These are phyloP conservation scores for Poecilia velifera DNA, from an alignment of 2,797 vertebrate species.

Conservation along the genomic window DNA sequence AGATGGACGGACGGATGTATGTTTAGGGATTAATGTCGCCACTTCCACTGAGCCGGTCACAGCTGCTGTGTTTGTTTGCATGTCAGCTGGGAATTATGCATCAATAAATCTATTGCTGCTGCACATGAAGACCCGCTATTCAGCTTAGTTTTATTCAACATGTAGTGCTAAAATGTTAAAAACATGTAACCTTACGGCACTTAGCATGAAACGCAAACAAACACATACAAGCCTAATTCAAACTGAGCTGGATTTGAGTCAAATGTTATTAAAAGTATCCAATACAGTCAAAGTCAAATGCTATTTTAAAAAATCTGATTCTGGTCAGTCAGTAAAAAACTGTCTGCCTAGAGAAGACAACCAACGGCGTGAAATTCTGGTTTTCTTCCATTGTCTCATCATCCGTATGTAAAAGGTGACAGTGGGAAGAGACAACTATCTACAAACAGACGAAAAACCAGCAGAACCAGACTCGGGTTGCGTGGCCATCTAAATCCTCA, in stretches of 20 bases:
- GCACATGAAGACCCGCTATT: not conserved
- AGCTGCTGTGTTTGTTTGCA: constrained; percentile 33
- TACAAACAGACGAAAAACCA: not conserved
- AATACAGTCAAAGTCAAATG: not conserved
- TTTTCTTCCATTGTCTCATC: not conserved
- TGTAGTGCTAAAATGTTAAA: not conserved
- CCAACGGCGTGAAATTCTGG: not conserved
- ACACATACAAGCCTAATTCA: not conserved
- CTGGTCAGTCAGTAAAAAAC: not conserved
- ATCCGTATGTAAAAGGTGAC: not conserved
- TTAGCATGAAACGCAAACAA: not conserved
- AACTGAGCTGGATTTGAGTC: not conserved
- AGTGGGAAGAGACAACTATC: not conserved
- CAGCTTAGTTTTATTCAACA: not conserved
- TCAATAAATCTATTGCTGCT: constrained; percentile 5
- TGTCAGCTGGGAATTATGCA: constrained; percentile 8
- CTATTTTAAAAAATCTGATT: not conserved
- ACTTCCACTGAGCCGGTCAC: constrained; percentile 19
- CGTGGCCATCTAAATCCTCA: not conserved
- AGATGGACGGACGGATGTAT: constrained; percentile 32
- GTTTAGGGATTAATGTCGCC: constrained; percentile 28
- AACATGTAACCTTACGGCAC: not conserved
- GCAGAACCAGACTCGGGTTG: not conserved
- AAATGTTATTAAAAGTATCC: not conserved
- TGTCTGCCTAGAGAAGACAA: not conserved